Evolutionary conservation across 1,140 invertebrate species (phyloP).

Genomic region (Bemisia tabaci): DNA sequence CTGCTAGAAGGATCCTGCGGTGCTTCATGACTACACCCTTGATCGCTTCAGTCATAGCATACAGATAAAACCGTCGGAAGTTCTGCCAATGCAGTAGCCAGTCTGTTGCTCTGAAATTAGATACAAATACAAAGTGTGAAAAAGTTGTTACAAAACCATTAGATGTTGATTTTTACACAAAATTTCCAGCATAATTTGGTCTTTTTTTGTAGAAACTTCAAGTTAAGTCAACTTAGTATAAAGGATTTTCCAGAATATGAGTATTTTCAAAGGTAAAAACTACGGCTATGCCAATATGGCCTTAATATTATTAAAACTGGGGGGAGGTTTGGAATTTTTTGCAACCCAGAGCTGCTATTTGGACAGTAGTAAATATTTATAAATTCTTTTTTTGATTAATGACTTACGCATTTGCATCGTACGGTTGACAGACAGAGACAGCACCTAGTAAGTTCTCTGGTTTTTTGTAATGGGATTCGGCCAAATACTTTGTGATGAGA

Average conservation of each 20-base stretch:
- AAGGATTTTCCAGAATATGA: no score
- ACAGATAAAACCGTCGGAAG: constrained; percentile 75
- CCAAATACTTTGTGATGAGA: constrained; percentile 76
- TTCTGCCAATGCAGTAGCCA: constrained; percentile 73
- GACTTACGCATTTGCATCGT: constrained; percentile 70
- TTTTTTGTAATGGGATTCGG: constrained; percentile 48
- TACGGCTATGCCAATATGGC: no score
- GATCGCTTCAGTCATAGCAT: constrained; percentile 82
- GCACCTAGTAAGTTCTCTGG: constrained; percentile 62
- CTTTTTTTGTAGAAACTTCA: no score
- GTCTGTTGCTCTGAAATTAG: constrained; percentile 50
- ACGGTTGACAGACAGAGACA: constrained; percentile 83
- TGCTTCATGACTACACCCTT: constrained; percentile 69
- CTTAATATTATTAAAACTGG: no score
- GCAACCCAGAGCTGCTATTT: not conserved
- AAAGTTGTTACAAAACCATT: no score
- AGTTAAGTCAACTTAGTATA: no score
- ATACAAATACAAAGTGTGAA: no score
- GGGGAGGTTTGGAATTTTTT: no score
- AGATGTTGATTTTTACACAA: no score
- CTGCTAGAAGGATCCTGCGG: constrained; percentile 55
- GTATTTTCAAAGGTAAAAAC: no score
- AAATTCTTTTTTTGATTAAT: not conserved
- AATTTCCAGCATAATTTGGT: no score
- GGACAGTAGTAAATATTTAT: not conserved